phyloP scores from a whole-genome alignment of 2,797 vertebrate genomes.

The Pseudocheirus occidentalis region DNA sequence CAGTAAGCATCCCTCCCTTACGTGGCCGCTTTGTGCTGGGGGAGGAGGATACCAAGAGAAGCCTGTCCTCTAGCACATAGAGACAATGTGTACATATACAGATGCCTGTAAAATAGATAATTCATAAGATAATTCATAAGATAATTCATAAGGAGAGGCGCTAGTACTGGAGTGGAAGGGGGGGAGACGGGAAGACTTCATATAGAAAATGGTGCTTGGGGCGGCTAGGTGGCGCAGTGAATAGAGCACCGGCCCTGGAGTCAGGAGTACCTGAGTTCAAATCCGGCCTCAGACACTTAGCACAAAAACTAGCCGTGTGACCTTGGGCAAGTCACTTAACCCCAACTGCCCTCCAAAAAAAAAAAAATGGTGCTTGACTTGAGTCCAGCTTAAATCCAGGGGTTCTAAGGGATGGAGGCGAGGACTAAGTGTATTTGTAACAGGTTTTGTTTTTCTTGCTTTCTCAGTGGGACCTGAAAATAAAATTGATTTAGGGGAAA shows the following conservation, averaged over 20 bases:
- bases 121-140: not conserved
- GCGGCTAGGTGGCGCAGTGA: too few relatives aligned
- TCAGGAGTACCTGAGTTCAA: too few relatives aligned
- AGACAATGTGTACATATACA: not conserved
- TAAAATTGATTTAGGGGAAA: not conserved
- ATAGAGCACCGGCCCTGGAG: too few relatives aligned
- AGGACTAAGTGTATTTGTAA: not conserved
- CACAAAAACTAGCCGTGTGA: too few relatives aligned
- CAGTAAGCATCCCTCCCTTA: not conserved
- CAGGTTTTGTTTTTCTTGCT: not conserved
- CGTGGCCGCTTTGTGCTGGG: not conserved
- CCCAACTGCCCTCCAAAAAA: too few relatives aligned
- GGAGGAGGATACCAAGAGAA: not conserved
- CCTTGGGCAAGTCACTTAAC: too few relatives aligned
- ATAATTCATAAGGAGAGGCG: conserved; percentile 11
- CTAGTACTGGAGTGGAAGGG: not conserved
- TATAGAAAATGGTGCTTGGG: not conserved
- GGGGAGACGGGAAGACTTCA: not conserved
- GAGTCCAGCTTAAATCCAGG: not conserved
- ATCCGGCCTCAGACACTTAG: too few relatives aligned
- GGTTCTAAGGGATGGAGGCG: not conserved
- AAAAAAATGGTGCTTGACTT: not conserved
- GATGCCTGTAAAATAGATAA: not conserved
- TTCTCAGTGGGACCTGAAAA: not conserved
- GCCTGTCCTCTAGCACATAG: not conserved